Evolutionary conservation across 2,797 vertebrate species (phyloP).

Genomic region (Anableps anableps): DNA sequence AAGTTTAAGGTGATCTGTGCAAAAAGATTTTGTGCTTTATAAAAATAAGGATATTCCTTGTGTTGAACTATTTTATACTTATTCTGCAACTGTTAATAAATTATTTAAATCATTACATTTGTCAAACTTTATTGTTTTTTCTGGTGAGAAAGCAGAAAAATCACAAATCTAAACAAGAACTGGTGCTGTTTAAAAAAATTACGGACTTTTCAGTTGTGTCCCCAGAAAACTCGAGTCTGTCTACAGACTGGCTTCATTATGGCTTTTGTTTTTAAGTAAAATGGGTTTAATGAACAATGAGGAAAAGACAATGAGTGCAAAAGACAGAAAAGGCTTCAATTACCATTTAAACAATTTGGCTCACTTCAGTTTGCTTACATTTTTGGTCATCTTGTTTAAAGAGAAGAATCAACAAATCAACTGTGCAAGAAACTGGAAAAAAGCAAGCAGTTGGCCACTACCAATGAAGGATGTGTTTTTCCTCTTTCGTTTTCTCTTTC

Average conservation of each 20-base stretch:
- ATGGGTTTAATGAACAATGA: slow-evolving; percentile 17
- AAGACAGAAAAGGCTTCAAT: slow-evolving; percentile 1
- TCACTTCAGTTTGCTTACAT: not conserved
- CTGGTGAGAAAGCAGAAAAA: slow-evolving; percentile 11
- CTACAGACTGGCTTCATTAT: slow-evolving; percentile 21
- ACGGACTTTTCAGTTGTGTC: slow-evolving; percentile 2
- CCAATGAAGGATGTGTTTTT: not conserved
- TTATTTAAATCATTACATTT: slow-evolving; percentile 35
- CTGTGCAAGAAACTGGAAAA: slow-evolving; percentile 13
- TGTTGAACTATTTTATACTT: slow-evolving; percentile 22
- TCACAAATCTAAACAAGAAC: not conserved
- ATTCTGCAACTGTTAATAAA: slow-evolving; percentile 43
- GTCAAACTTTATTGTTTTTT: slow-evolving; percentile 10
- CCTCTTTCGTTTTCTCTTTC: slow-evolving; percentile 33
- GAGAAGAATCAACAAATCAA: not conserved
- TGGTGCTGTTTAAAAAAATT: not conserved
- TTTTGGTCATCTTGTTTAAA: slow-evolving; percentile 15
- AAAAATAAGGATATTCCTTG: slow-evolving; percentile 16
- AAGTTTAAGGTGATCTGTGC: slow-evolving; percentile 32
- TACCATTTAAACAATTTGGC: not conserved
- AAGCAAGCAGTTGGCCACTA: not conserved
- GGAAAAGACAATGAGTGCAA: not conserved
- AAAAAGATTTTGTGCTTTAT: slow-evolving; percentile 39
- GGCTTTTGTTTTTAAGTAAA: slow-evolving; percentile 19
- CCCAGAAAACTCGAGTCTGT: slow-evolving; percentile 29